phyloP scores from a whole-genome alignment of 1,140 invertebrate species.

The Trigoniulus corallinus region DNA sequence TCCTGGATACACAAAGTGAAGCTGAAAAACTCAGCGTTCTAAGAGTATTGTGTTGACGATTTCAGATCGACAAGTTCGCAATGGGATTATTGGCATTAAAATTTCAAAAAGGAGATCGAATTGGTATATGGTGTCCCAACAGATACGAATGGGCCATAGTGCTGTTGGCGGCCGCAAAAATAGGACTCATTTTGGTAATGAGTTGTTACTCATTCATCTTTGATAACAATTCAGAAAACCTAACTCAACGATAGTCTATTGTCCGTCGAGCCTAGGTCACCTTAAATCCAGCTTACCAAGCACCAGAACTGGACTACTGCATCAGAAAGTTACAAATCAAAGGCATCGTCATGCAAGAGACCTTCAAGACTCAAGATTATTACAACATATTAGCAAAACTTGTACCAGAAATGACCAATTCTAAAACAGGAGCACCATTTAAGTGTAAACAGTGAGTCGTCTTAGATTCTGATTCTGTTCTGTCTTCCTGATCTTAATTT shows the following conservation, averaged over 20 bases:
- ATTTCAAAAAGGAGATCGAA: constrained; percentile 54
- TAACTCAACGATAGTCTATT: background rate
- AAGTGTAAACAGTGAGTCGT: background rate
- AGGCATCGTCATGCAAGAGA: constrained; percentile 46
- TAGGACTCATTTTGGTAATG: constrained; percentile 59
- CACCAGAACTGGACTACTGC: constrained; percentile 57
- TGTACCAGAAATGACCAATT: constrained; percentile 24
- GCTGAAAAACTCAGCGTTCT: too few relatives aligned
- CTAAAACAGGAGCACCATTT: constrained; percentile 10
- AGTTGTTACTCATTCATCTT: too few relatives aligned
- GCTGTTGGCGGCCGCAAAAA: constrained; percentile 55
- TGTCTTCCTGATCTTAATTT: background rate
- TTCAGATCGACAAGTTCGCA: constrained; percentile 55
- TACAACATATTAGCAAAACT: constrained; percentile 40
- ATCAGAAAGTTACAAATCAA: constrained; percentile 59
- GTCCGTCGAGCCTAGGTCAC: constrained; percentile 37
- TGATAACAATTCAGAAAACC: background rate
- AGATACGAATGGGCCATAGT: constrained; percentile 60
- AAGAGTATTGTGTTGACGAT: too few relatives aligned
- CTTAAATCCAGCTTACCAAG: constrained; percentile 68
- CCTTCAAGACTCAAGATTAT: constrained; percentile 50
- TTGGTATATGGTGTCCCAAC: constrained; percentile 84
- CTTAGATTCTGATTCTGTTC: background rate
- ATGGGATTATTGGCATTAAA: constrained; percentile 59
- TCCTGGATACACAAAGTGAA: too few relatives aligned